Conservation (phyloP, 2,888 invertebrate species). For the Phortica magna region DNA sequence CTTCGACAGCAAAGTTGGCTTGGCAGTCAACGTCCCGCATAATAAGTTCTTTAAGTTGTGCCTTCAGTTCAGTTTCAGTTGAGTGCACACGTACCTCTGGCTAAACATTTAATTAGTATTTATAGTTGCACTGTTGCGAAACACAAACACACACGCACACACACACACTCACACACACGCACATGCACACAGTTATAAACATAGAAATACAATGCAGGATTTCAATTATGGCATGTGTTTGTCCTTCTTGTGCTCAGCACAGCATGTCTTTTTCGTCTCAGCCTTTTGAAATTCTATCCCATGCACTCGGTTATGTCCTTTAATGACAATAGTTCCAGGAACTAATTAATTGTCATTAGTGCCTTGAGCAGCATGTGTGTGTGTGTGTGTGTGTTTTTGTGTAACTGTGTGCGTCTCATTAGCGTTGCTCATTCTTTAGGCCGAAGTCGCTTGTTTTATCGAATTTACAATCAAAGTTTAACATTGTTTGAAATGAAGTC, state of each 20-base stretch:
- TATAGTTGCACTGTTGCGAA: conserved; percentile 40
- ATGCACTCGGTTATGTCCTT: conserved; percentile 27
- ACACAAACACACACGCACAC: conserved; percentile 6
- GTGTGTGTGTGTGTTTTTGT: too few species aligned
- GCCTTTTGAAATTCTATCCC: not conserved
- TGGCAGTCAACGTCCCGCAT: conserved; percentile 39
- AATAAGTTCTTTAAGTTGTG: conserved; percentile 47
- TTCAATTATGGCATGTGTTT: conserved; percentile 43
- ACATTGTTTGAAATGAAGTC: too few species aligned
- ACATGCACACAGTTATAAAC: not conserved
- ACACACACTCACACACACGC: not conserved
- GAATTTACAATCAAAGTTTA: too few species aligned
- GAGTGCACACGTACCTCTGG: conserved; percentile 2
- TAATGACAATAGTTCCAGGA: conserved; percentile 19
- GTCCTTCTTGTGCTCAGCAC: not conserved
- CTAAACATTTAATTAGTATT: conserved; percentile 56
- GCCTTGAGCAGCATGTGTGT: not conserved
- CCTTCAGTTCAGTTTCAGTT: not conserved
- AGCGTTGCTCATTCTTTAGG: not conserved
- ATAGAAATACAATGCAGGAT: conserved; percentile 13
- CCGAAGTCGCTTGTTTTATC: too few species aligned
- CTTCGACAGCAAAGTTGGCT: conserved; percentile 26
- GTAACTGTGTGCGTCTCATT: not conserved
- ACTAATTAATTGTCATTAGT: conserved; percentile 29
- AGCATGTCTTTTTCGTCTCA: conserved; percentile 37